Conservation (phyloP, 2,797 vertebrate species). For the Darevskia mixta region DNA sequence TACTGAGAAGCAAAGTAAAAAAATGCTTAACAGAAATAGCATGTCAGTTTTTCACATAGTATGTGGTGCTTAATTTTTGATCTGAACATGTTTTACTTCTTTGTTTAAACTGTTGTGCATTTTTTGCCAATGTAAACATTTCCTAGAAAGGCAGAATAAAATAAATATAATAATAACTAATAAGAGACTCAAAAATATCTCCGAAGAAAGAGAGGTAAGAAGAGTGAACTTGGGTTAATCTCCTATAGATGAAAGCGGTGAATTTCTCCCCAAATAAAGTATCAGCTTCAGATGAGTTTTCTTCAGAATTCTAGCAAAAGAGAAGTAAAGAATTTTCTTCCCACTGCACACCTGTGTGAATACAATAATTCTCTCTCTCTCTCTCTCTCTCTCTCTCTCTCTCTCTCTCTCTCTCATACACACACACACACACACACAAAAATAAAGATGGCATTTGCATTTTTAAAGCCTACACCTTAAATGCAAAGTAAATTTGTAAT, state of each 20-base stretch:
- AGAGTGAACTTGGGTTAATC: not conserved
- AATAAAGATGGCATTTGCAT: not conserved
- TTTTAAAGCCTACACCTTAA: not conserved
- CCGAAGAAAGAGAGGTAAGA: not conserved
- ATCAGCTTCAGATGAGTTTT: too few species aligned
- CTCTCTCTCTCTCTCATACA: too few species aligned
- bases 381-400: too few species aligned
- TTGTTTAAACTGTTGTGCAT: not conserved
- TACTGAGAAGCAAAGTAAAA: conserved; percentile 59
- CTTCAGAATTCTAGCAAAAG: too few species aligned
- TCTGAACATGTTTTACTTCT: not conserved
- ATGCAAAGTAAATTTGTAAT: not conserved
- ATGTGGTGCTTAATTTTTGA: not conserved
- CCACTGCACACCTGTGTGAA: too few species aligned
- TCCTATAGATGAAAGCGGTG: too few species aligned
- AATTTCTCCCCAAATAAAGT: too few species aligned
- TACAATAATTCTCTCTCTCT: too few species aligned
- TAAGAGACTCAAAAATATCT: not conserved
- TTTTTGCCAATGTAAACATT: not conserved
- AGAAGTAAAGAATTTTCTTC: too few species aligned
- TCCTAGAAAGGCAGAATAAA: not conserved
- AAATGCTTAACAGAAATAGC: conserved; percentile 9
- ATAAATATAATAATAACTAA: not conserved
- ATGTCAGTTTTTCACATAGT: not conserved
- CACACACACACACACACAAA: too few species aligned